Conservation (phyloP, 2,888 invertebrate species). For the Polia nebulosa region DNA sequence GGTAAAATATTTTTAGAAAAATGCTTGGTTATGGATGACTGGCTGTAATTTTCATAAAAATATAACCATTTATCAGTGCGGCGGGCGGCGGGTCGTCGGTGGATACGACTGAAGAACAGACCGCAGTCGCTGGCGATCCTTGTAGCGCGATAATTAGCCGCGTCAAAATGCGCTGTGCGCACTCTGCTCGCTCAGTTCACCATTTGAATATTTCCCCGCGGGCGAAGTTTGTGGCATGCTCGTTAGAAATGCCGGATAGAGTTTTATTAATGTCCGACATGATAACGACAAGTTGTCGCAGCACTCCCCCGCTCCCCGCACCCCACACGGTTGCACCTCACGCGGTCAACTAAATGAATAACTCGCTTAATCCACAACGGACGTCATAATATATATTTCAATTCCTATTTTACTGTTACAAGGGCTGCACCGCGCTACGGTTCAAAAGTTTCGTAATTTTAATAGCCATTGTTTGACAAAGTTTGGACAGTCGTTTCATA, state of each 20-base stretch:
- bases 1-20: conserved; percentile 34
- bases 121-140: conserved; percentile 16
- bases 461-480: conserved; percentile 54
- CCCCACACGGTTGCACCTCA: conserved; percentile 66
- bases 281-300: conserved; percentile 83
- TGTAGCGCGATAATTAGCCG: conserved; percentile 75
- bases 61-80: neutral
- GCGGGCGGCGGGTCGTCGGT: neutral
- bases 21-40: conserved; percentile 14
- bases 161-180: conserved; percentile 76
- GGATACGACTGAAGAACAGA: conserved; percentile 7
- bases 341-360: conserved; percentile 83
- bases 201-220: conserved; percentile 81
- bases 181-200: conserved; percentile 61
- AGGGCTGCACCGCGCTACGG: conserved; percentile 69
- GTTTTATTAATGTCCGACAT: conserved; percentile 87
- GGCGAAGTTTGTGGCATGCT: conserved; percentile 78
- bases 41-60: conserved; percentile 42
- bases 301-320: conserved; percentile 46
- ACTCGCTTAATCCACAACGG: conserved; percentile 75
- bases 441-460: conserved; percentile 71
- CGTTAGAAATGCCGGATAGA: conserved; percentile 79
- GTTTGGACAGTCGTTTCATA: conserved; percentile 45
- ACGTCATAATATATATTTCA: conserved; percentile 77
- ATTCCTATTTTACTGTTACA: conserved; percentile 79